Percentiles rank a stretch among this genome's conserved stretches.
These are phyloP conservation scores for Loripinus fragilis DNA, from an alignment of 2,888 invertebrate species.

Conservation along the genomic window DNA sequence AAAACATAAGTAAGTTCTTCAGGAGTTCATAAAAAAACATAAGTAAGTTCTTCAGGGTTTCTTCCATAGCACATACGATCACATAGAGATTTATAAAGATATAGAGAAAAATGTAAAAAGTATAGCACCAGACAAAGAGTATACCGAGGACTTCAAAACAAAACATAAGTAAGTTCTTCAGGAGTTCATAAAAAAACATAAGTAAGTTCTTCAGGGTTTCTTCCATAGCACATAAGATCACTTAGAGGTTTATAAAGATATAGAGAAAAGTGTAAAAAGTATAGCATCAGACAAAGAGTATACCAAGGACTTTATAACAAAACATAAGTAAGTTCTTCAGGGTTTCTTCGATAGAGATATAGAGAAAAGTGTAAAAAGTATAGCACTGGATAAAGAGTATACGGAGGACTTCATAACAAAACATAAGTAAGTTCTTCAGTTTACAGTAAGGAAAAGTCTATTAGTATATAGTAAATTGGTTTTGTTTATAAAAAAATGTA, in stretches of 20 bases:
- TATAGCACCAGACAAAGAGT: slow-evolving; percentile 93
- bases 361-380: slow-evolving; percentile 89
- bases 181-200: no score
- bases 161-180: slow-evolving; percentile 89
- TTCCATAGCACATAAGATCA: no score
- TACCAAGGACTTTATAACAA: slow-evolving; percentile 91
- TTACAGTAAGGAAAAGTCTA: no score
- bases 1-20: slow-evolving; percentile 89
- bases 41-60: no score
- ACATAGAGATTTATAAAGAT: slow-evolving; percentile 90
- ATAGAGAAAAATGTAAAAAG: slow-evolving; percentile 91
- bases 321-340: slow-evolving; percentile 88
- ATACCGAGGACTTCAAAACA: slow-evolving; percentile 91
- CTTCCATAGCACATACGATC: no score
- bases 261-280: slow-evolving; percentile 90
- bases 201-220: no score
- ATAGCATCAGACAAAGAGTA: slow-evolving; percentile 94
- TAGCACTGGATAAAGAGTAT: slow-evolving; percentile 84
- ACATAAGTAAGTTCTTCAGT: no score
- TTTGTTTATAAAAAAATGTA: no score
- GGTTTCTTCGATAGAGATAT: slow-evolving; percentile 85
- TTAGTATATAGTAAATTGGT: no score
- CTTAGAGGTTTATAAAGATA: slow-evolving; percentile 90
- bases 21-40: no score
- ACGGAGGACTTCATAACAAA: no score